Conservation (phyloP, 1,140 invertebrate species). For the Hetaerina americana region DNA sequence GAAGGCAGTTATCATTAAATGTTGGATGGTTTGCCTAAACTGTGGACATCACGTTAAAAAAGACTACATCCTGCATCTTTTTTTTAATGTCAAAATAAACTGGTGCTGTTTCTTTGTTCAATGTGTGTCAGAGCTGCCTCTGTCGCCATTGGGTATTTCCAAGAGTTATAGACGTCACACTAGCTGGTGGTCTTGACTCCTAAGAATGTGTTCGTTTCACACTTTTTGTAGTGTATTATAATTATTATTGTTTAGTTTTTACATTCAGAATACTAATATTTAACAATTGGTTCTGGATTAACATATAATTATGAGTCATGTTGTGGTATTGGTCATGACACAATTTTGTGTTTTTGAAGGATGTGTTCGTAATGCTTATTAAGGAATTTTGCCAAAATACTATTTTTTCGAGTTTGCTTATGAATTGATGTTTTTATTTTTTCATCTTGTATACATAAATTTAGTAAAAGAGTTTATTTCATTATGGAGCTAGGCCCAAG, state of each 20-base stretch:
- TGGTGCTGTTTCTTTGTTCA: neutral
- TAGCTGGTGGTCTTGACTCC: neutral
- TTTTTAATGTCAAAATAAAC: neutral
- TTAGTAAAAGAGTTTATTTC: neutral
- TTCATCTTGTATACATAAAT: neutral
- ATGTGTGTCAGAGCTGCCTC: neutral
- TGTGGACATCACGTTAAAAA: neutral
- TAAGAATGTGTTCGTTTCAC: neutral
- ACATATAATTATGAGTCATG: neutral
- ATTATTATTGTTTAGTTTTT: neutral
- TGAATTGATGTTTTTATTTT: neutral
- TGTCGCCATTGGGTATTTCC: neutral
- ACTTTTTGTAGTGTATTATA: neutral
- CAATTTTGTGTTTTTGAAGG: neutral
- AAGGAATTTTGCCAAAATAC: neutral
- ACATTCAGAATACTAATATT: slow-evolving; percentile 1
- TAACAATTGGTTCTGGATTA: neutral
- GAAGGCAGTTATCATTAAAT: neutral
- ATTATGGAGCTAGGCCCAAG: neutral
- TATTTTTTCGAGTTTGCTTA: neutral
- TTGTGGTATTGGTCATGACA: neutral
- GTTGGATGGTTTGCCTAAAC: neutral
- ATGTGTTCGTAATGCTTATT: neutral
- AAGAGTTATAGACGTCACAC: neutral
- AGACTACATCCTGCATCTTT: neutral